Conservation (phyloP, 2,888 invertebrate genomes). For the Nomada fabriciana region DNA sequence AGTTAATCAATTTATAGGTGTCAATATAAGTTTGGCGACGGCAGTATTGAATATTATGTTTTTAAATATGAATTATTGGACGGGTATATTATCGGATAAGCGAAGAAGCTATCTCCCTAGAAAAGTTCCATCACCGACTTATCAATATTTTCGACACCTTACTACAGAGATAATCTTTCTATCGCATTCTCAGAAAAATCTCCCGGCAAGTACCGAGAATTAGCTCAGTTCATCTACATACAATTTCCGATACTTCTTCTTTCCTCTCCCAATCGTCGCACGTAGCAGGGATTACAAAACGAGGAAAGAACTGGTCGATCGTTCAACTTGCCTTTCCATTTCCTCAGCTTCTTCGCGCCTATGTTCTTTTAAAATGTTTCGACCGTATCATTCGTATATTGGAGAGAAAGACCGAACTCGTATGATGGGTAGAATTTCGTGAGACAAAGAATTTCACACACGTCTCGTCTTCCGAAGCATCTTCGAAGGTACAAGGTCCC, state of each 20-base stretch:
- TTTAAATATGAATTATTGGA: slow-evolving; percentile 3
- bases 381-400: slow-evolving; percentile 4
- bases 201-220: neutral
- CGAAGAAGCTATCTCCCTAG: neutral
- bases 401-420: neutral
- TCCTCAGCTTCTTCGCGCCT: slow-evolving; percentile 14
- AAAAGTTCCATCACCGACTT: slow-evolving; percentile 1
- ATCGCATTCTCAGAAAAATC: neutral
- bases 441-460: slow-evolving; percentile 73
- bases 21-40: slow-evolving; percentile 47
- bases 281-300: neutral
- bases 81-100: slow-evolving; percentile 9
- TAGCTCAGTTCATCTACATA: too few relatives aligned
- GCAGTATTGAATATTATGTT: slow-evolving; percentile 1
- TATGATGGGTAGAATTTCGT: slow-evolving; percentile 53
- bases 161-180: neutral
- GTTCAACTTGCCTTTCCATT: neutral
- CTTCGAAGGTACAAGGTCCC: slow-evolving; percentile 67
- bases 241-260: neutral
- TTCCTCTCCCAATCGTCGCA: neutral
- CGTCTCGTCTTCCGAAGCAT: slow-evolving; percentile 53
- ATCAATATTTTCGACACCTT: slow-evolving; percentile 2
- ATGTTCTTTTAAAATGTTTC: slow-evolving; percentile 24
- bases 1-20: slow-evolving; percentile 49
- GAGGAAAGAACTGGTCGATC: slow-evolving; percentile 1